phyloP scores from a whole-genome alignment of 1,140 invertebrate species.

The Halotydeus destructor region DNA sequence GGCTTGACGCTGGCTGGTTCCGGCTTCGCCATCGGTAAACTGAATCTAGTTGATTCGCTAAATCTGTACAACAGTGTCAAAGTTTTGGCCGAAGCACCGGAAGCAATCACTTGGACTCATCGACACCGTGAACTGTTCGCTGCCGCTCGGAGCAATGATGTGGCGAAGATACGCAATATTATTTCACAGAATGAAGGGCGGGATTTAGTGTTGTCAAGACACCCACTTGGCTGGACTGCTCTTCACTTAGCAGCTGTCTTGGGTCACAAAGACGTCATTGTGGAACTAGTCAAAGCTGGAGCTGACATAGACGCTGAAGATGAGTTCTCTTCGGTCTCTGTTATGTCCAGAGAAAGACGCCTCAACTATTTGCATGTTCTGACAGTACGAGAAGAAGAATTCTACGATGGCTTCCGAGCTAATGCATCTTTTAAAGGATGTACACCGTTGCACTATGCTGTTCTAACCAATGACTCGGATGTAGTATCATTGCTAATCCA shows the following conservation, averaged over 20 bases:
- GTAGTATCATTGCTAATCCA: slow-evolving; percentile 29
- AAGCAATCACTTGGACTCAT: too few relatives aligned
- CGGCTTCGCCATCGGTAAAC: too few relatives aligned
- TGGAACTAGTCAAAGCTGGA: slow-evolving; percentile 44
- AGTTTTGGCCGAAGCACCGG: too few relatives aligned
- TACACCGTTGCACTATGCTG: slow-evolving; percentile 74
- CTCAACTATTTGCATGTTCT: slow-evolving; percentile 34
- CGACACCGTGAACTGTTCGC: too few relatives aligned
- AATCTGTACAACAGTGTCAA: too few relatives aligned
- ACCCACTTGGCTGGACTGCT: slow-evolving; percentile 60
- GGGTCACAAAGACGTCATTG: slow-evolving; percentile 39
- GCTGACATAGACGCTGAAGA: slow-evolving; percentile 58
- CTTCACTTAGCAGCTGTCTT: slow-evolving; percentile 65
- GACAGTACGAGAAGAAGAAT: slow-evolving; percentile 50
- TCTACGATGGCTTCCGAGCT: slow-evolving; percentile 46
- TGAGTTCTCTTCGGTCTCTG: slow-evolving; percentile 48
- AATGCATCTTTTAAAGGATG: slow-evolving; percentile 57
- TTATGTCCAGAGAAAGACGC: slow-evolving; percentile 34
- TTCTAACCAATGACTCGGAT: slow-evolving; percentile 42
- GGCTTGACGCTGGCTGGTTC: too few relatives aligned
- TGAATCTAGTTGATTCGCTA: too few relatives aligned
- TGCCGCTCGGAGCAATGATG: too few relatives aligned
- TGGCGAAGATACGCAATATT: too few relatives aligned
- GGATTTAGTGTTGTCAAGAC: too few relatives aligned
- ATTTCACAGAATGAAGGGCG: too few relatives aligned